A percentile compares a stretch with the other conserved stretches of the same genome.
phyloP scores from a whole-genome alignment of 2,113 vertebrate species.

The Petroica traversi region DNA sequence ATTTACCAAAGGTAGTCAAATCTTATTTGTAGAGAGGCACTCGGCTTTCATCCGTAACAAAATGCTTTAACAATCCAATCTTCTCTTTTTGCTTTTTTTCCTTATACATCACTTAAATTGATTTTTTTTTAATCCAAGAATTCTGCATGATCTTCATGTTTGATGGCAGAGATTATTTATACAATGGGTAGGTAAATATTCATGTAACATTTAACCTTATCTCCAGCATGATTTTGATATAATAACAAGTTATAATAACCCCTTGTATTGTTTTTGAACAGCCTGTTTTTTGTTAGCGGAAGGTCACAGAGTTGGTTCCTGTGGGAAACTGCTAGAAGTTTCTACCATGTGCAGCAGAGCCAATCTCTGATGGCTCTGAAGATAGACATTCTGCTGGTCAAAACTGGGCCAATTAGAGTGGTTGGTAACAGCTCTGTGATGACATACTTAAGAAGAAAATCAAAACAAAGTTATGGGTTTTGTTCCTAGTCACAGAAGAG shows the following conservation, averaged over 20 bases:
- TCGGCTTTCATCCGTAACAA: not conserved
- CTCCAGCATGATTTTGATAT: not conserved
- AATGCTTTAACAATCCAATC: not conserved
- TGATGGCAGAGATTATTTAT: conserved; percentile 22
- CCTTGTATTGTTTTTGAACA: not conserved
- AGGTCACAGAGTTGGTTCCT: not conserved
- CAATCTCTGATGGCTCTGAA: not conserved
- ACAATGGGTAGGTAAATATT: conserved; percentile 27
- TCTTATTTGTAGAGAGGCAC: not conserved
- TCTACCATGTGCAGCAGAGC: not conserved
- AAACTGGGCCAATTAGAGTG: fast-evolving
- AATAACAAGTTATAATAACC: not conserved
- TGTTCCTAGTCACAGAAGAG: not conserved
- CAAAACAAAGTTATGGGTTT: not conserved
- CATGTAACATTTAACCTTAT: not conserved
- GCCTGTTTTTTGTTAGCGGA: not conserved
- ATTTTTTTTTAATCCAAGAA: not conserved
- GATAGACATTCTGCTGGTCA: not conserved
- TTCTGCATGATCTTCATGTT: not conserved
- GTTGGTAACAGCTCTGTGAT: too few species aligned
- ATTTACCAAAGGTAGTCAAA: not conserved
- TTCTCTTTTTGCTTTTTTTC: conserved; percentile 18
- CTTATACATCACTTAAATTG: conserved; percentile 29
- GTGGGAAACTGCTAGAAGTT: not conserved
- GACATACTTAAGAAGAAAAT: not conserved